phyloP scores from a whole-genome alignment of 23 tunicate species.

The Diplosoma virens region DNA sequence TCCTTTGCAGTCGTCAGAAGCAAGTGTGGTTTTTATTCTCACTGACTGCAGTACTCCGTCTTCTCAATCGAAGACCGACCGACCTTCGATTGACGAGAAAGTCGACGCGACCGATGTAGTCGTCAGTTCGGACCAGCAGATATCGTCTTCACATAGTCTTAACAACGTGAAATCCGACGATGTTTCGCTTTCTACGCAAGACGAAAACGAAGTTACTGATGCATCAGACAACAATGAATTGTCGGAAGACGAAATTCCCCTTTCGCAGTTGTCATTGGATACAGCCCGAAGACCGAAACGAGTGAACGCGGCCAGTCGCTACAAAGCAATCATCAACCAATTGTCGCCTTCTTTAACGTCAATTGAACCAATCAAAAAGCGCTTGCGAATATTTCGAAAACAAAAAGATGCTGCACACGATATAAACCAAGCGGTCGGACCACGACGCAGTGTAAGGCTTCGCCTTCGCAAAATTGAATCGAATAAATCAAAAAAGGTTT shows the following conservation, averaged over 20 bases:
- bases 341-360: slow-evolving; percentile 17
- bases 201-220: background rate
- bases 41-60: too few relatives aligned
- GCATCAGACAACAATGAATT: background rate
- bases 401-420: background rate
- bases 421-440: background rate
- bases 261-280: background rate
- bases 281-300: slow-evolving; percentile 28
- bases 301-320: slow-evolving; percentile 56
- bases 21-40: too few relatives aligned
- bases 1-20: too few relatives aligned
- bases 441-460: slow-evolving; percentile 1
- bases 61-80: too few relatives aligned
- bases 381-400: background rate
- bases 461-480: slow-evolving; percentile 3
- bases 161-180: too few relatives aligned
- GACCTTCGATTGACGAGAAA: too few relatives aligned
- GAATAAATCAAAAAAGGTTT: background rate
- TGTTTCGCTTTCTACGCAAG: background rate
- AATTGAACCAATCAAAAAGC: slow-evolving; percentile 14
- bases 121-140: too few relatives aligned
- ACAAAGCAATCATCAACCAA: slow-evolving; percentile 42
- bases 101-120: too few relatives aligned
- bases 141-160: too few relatives aligned
- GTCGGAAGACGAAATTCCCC: background rate